Base-by-base conservation (phyloP, 2,113 vertebrate genomes). In the Misgurnus anguillicaudatus region DNA sequence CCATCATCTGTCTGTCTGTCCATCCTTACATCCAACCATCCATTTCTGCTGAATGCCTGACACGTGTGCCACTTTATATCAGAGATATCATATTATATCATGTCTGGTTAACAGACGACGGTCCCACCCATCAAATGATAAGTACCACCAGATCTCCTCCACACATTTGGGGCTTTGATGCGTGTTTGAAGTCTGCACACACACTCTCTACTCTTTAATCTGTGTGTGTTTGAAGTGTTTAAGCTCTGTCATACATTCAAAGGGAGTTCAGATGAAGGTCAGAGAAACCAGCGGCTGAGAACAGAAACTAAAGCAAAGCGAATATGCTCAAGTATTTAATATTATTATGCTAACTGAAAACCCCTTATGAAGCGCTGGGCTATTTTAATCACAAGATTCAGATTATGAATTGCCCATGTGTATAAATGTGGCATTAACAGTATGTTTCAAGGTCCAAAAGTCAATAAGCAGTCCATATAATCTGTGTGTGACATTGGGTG, bases 171-270 rank as follows among this genome's bases (percentile, higher is more conserved):
- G 36, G 36, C 69, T 72, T 58, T 72, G 69, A 72, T 72, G n/a
- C 58, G 6, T 0, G 10, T 38, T 58, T 72, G 36, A 53, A 70
- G 51, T 36, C 36, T 41, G 69, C 9, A 42, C 53, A 42, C 53
- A 72, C 53, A 72, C 53, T 41, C 38, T 39, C 53, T 21, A 36
- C 53, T 42, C 70, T 73, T 60, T 73, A 73, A 73, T 73, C 53
- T 42, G 17, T 58, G 53, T 58, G 53, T 42, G 53, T 58, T 3
- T 72, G 70, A 73, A 73, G 53, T 60, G 53, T n/a, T 73, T 10
- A 60, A 58, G 38, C 70, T 72, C 53, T 73, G 53, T 57, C 31
- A 8, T 16, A 3, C 0, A 5, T 73, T 73, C n/a, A 73, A 60
- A 73, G 11, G 53, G 53, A 58, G 53, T 73, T 73, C 70, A 41